A percentile compares a stretch with the other conserved stretches of the same genome.
These are phyloP conservation scores for Synergus japonicus DNA, from an alignment of 2,888 invertebrate genomes.

Conservation along the genomic window DNA sequence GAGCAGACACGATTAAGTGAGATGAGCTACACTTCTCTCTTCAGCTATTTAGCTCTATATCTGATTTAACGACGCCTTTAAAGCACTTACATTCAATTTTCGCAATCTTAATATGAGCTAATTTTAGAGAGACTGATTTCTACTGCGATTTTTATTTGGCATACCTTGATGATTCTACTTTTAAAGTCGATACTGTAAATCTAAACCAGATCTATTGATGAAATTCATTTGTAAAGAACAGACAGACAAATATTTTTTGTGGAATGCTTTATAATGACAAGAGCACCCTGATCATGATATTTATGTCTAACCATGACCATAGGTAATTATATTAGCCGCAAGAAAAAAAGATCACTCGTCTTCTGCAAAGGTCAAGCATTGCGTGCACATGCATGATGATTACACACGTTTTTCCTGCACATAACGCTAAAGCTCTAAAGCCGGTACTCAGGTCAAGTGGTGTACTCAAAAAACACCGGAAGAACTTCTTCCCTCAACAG, in stretches of 20 bases:
- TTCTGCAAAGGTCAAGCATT: not conserved
- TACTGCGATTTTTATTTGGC: not conserved
- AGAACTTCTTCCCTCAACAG: not conserved
- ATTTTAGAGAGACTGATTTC: not conserved
- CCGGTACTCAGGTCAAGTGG: not conserved
- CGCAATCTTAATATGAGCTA: not conserved
- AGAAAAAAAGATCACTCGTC: not conserved
- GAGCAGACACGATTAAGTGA: not conserved
- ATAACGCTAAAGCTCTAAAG: not conserved
- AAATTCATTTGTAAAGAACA: no score
- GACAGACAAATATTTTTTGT: not conserved
- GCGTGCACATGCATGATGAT: conserved; percentile 2
- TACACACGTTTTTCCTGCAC: not conserved
- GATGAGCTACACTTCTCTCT: not conserved
- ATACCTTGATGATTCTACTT: not conserved
- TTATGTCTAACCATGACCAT: not conserved
- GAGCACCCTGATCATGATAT: not conserved
- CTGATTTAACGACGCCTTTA: not conserved
- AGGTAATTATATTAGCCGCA: not conserved
- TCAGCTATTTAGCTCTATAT: not conserved
- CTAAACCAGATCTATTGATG: no score
- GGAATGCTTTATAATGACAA: not conserved
- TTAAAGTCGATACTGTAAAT: not conserved
- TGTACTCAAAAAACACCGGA: conserved; percentile 7
- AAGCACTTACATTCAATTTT: not conserved